A percentile compares a stretch with the other conserved stretches of the same genome.
Evolutionary conservation across 2,888 invertebrate species (phyloP).

Genomic region (Ochropleura plecta): DNA sequence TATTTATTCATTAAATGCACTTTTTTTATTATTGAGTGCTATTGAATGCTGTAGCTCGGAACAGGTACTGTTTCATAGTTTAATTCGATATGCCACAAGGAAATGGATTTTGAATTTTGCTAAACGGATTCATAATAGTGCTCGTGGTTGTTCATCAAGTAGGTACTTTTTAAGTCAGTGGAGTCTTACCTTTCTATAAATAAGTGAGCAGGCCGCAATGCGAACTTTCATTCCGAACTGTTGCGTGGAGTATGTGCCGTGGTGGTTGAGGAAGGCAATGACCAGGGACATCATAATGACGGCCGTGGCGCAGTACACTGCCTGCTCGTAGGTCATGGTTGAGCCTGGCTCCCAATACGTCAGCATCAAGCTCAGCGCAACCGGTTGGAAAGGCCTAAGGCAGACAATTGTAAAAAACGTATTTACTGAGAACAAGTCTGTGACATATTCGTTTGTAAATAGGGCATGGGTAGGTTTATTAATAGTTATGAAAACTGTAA

Average conservation of each 20-base stretch:
- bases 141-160: background rate
- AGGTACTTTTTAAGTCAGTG: background rate
- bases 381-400: conserved; percentile 92
- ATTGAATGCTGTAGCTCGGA: background rate
- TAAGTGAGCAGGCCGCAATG: conserved; percentile 95
- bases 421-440: background rate
- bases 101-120: background rate
- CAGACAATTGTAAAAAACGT: background rate
- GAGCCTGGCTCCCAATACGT: conserved; percentile 91
- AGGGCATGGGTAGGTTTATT: background rate
- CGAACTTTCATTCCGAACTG: conserved; percentile 95
- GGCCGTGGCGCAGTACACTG: conserved; percentile 91
- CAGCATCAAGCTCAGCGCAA: conserved; percentile 92
- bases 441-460: background rate
- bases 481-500: background rate
- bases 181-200: conserved; percentile 95
- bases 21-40: no score
- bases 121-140: background rate
- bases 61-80: background rate
- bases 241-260: conserved; percentile 92
- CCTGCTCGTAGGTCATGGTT: conserved; percentile 89
- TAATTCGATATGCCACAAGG: background rate
- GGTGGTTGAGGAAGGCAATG: conserved; percentile 92
- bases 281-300: conserved; percentile 90
- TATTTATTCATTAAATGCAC: no score